Evolutionary conservation across 2,113 vertebrate species (phyloP).

Genomic region (Lontra canadensis): DNA sequence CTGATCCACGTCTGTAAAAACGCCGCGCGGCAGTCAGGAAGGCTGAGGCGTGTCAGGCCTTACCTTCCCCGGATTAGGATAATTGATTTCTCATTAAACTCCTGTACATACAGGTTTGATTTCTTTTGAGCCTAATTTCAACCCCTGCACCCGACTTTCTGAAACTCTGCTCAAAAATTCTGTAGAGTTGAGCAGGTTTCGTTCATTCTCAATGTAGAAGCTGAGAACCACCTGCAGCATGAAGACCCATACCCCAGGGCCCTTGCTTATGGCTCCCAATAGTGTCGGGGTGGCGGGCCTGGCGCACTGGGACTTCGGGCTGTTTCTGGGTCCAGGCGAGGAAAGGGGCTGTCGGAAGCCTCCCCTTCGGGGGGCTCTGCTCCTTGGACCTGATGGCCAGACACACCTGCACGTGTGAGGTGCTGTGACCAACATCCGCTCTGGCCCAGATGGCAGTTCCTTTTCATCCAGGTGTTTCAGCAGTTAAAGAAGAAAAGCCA

Average conservation of each 20-base stretch:
- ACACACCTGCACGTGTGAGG: fast-evolving
- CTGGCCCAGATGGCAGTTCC: background rate
- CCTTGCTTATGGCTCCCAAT: fast-evolving
- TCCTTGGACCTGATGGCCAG: fast-evolving
- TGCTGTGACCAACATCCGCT: fast-evolving
- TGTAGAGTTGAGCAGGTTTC: background rate
- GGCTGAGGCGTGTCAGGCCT: background rate
- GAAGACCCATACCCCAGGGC: fast-evolving
- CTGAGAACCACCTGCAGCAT: background rate
- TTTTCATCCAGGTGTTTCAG: background rate
- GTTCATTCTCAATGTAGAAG: background rate
- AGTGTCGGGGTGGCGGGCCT: fast-evolving
- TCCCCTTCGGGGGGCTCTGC: fast-evolving
- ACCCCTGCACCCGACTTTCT: background rate
- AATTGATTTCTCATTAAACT: conserved; percentile 56
- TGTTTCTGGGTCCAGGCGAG: background rate
- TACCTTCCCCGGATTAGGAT: background rate
- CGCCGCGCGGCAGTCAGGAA: background rate
- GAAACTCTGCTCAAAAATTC: background rate
- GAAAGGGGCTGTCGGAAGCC: fast-evolving
- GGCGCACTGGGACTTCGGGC: fast-evolving
- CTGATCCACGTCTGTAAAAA: conserved; percentile 12
- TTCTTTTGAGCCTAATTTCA: background rate
- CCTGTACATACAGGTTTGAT: background rate
- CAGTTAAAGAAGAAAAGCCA: background rate